Conservation (phyloP, 2,113 vertebrate genomes). For the Equus przewalskii region DNA sequence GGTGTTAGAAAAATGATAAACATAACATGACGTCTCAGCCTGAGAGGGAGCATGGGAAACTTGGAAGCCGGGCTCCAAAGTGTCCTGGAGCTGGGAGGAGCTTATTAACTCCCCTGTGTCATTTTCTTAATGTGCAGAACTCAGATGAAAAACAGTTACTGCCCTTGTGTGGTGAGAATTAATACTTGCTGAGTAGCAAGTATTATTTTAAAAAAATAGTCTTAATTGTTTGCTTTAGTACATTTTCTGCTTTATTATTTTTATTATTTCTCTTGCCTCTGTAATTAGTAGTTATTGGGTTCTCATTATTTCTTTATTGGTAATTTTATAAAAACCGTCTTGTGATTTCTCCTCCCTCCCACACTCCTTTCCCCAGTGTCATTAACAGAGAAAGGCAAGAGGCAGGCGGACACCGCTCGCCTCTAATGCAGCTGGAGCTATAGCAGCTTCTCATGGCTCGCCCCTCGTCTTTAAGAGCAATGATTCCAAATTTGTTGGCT, state of each 20-base stretch:
- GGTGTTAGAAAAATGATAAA: conserved; percentile 59
- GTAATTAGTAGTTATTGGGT: conserved; percentile 61
- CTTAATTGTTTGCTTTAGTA: conserved; percentile 77
- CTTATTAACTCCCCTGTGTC: background rate
- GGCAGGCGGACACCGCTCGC: background rate
- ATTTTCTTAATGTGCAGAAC: background rate
- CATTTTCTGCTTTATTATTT: conserved; percentile 75
- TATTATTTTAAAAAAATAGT: conserved; percentile 69
- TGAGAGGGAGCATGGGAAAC: background rate
- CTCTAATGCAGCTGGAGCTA: background rate
- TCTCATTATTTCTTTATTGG: conserved; percentile 75
- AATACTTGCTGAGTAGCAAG: conserved; percentile 57
- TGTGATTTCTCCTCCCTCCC: conserved; percentile 4
- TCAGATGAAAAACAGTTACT: background rate
- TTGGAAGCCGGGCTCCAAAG: background rate
- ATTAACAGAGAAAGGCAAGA: conserved; percentile 62
- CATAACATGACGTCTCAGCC: background rate
- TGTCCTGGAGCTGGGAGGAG: background rate
- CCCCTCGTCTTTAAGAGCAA: background rate
- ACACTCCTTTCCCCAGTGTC: background rate
- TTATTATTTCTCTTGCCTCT: conserved; percentile 76
- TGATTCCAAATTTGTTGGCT: conserved; percentile 36
- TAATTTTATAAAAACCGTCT: conserved; percentile 68
- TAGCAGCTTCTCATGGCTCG: background rate
- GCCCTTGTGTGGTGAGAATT: conserved; percentile 26